These are phyloP conservation scores for Troides oblongomaculatus DNA, from an alignment of 2,888 invertebrate species.

Conservation along the genomic window DNA sequence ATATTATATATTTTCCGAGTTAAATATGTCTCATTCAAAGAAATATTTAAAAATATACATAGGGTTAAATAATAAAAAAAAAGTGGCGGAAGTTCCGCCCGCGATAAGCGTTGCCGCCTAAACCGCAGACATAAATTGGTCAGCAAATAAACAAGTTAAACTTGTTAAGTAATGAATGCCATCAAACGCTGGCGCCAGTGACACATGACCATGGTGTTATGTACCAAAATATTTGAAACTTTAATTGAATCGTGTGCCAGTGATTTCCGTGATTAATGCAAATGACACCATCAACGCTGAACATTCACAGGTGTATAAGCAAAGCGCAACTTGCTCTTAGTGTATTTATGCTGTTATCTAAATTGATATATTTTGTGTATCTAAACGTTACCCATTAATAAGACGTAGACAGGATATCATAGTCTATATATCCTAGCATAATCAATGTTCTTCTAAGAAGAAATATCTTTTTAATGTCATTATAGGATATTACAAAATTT, in stretches of 20 bases:
- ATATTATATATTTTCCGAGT: not conserved
- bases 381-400: too few species aligned
- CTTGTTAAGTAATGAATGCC: slow-evolving; percentile 62
- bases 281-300: slow-evolving; percentile 32
- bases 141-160: slow-evolving; percentile 43
- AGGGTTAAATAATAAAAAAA: not conserved
- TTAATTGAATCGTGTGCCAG: slow-evolving; percentile 42
- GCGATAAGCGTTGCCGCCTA: slow-evolving; percentile 25
- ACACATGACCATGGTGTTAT: slow-evolving; percentile 52
- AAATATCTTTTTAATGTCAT: too few species aligned
- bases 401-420: too few species aligned
- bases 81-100: slow-evolving; percentile 7
- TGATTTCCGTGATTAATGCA: slow-evolving; percentile 45
- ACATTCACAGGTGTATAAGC: slow-evolving; percentile 3
- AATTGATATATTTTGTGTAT: not conserved
- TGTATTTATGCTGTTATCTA: not conserved
- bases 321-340: not conserved
- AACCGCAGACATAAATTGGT: slow-evolving; percentile 36
- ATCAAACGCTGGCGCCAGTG: slow-evolving; percentile 63
- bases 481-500: too few species aligned
- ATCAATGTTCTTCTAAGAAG: too few species aligned
- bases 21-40: not conserved
- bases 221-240: slow-evolving; percentile 52
- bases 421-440: too few species aligned
- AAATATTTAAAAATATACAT: not conserved